A percentile compares a stretch with the other conserved stretches of the same genome.
Evolutionary conservation across 1,140 invertebrate species (phyloP).

Genomic region (Ceratina japonica): DNA sequence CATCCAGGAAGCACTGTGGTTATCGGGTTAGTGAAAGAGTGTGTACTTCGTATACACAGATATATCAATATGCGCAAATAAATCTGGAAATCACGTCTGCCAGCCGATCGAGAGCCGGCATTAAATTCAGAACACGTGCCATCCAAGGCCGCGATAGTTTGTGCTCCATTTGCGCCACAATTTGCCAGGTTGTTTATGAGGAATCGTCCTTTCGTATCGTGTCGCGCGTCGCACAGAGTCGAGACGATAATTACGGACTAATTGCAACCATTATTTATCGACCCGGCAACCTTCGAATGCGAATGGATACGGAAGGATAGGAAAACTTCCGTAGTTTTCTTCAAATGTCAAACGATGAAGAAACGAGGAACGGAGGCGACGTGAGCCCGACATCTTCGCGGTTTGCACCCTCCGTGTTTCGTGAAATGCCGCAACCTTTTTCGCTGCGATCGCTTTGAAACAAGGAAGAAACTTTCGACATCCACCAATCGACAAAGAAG

Average conservation of each 20-base stretch:
- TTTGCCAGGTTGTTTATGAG: conserved; percentile 13
- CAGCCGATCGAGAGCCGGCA: neutral
- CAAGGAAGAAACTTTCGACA: neutral
- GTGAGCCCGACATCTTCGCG: neutral
- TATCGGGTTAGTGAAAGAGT: neutral
- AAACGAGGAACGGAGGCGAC: neutral
- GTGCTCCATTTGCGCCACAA: conserved; percentile 18
- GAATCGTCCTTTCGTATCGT: conserved; percentile 30
- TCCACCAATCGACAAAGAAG: neutral
- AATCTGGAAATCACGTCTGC: conserved; percentile 29
- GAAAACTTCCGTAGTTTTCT: neutral
- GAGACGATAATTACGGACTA: conserved; percentile 34
- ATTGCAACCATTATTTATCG: conserved; percentile 39
- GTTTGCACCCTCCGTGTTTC: neutral
- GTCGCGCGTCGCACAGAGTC: conserved; percentile 12
- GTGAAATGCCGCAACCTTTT: neutral
- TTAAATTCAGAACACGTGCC: conserved; percentile 33
- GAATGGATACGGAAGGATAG: neutral
- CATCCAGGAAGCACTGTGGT: neutral
- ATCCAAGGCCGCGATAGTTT: conserved; percentile 13
- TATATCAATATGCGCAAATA: conserved; percentile 28
- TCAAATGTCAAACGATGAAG: conserved; percentile 36
- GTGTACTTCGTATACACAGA: neutral
- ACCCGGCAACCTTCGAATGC: neutral
- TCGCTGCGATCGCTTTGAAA: no score